A percentile compares a stretch with the other conserved stretches of the same genome.
Conservation (phyloP, 2,888 invertebrate species). For the Hypolimnas misippus region DNA sequence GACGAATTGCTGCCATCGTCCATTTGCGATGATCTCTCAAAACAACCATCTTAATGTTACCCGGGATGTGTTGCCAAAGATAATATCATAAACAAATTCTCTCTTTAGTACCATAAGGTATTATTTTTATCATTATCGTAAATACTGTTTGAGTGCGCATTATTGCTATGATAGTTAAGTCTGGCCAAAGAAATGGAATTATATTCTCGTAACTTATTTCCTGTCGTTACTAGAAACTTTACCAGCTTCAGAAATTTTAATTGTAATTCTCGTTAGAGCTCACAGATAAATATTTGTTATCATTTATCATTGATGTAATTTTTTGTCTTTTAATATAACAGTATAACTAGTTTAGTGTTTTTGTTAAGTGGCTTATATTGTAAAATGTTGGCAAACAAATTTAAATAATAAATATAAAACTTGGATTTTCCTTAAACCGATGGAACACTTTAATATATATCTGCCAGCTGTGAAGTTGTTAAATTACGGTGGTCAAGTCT, state of each 20-base stretch:
- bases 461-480: constrained; percentile 20
- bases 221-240: too few species aligned
- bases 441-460: not conserved
- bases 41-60: constrained; percentile 46
- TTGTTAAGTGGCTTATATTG: not conserved
- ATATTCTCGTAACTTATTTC: too few species aligned
- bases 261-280: too few species aligned
- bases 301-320: too few species aligned
- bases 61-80: constrained; percentile 63
- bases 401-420: not conserved
- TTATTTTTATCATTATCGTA: constrained; percentile 16
- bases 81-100: constrained; percentile 60
- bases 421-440: not conserved
- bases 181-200: too few species aligned
- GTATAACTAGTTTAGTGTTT: not conserved
- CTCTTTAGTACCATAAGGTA: constrained; percentile 42
- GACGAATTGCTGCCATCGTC: constrained; percentile 52
- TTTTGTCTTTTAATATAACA: too few species aligned
- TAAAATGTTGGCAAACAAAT: not conserved
- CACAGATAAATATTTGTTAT: too few species aligned
- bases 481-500: constrained; percentile 8
- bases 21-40: constrained; percentile 47
- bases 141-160: not conserved
- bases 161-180: not conserved
- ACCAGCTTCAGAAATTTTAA: too few species aligned